These are phyloP conservation scores for Orius laevigatus DNA, from an alignment of 1,140 invertebrate species.

Conservation along the genomic window DNA sequence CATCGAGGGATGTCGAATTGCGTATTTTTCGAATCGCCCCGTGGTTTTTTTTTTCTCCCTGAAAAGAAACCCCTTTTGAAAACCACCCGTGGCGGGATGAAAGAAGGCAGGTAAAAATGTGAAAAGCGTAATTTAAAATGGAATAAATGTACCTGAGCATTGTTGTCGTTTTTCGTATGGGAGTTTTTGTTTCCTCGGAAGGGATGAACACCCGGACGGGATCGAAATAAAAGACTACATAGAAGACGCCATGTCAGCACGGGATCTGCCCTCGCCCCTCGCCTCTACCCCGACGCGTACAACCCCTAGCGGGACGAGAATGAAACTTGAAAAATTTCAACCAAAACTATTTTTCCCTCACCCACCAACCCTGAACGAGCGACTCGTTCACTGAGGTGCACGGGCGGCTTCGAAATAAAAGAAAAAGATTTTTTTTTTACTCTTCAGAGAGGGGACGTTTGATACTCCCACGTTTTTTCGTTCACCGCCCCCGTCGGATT, in stretches of 20 bases:
- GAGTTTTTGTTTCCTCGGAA: not conserved
- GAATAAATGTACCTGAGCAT: conserved; percentile 12
- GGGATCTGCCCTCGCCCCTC: conserved; percentile 5
- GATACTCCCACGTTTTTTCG: no score
- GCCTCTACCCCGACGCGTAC: conserved; percentile 2
- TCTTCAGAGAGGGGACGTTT: no score
- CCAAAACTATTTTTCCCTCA: no score
- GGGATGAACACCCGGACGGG: conserved; percentile 15
- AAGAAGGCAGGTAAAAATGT: conserved; percentile 4
- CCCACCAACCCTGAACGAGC: no score
- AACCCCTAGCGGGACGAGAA: conserved; percentile 10
- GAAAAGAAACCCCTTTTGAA: not conserved
- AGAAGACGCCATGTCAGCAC: conserved; percentile 19
- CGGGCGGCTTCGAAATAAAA: no score
- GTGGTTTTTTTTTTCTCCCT: no score
- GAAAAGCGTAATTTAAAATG: conserved; percentile 3
- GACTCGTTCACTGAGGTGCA: no score
- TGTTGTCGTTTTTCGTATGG: conserved; percentile 6
- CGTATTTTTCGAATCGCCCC: conserved; percentile 14
- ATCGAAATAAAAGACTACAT: conserved; percentile 11
- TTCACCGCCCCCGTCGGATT: no score
- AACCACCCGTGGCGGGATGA: not conserved
- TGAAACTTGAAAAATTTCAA: conserved; percentile 2
- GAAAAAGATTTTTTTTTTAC: no score
- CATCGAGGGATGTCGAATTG: conserved; percentile 14